A percentile compares a stretch with the other conserved stretches of the same genome.
phyloP scores from a whole-genome alignment of 2,113 vertebrate genomes.

The Heterocephalus glaber region DNA sequence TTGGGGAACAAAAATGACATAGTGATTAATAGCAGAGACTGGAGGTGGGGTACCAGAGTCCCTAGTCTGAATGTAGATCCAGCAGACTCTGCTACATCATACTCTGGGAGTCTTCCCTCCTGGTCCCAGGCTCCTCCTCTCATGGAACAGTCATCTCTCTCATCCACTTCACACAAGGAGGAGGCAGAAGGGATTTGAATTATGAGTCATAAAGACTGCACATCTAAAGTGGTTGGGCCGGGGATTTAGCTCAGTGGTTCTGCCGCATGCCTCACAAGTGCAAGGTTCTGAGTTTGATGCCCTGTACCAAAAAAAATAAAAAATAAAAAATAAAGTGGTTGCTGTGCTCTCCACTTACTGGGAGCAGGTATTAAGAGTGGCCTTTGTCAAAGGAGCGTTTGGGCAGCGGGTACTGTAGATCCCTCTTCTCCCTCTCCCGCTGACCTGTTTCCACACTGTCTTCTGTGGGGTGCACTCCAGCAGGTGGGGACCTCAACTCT shows the following conservation, averaged over 20 bases:
- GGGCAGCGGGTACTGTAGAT: conserved; percentile 80
- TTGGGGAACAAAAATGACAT: neutral
- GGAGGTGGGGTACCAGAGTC: neutral
- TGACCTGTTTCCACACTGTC: conserved; percentile 65
- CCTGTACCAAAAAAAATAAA: no score
- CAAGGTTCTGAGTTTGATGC: no score
- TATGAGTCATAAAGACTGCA: neutral
- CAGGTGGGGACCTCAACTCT: conserved; percentile 73
- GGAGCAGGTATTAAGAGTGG: no score
- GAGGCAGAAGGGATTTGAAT: neutral
- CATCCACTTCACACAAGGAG: no score
- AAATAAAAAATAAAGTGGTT: neutral
- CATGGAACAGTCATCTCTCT: neutral
- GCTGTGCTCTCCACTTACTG: neutral
- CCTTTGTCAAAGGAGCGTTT: conserved; percentile 75
- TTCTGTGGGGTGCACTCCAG: conserved; percentile 79
- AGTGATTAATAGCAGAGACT: neutral
- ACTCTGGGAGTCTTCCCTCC: neutral
- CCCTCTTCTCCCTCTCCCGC: neutral
- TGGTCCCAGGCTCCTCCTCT: neutral
- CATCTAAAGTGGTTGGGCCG: neutral
- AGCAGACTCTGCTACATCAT: neutral
- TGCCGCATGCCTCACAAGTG: no score
- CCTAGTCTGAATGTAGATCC: neutral
- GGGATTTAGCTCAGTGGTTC: no score